A percentile compares a stretch with the other conserved stretches of the same genome.
Evolutionary conservation across 2,797 vertebrate species (phyloP).

Genomic region (Alectoris magna): DNA sequence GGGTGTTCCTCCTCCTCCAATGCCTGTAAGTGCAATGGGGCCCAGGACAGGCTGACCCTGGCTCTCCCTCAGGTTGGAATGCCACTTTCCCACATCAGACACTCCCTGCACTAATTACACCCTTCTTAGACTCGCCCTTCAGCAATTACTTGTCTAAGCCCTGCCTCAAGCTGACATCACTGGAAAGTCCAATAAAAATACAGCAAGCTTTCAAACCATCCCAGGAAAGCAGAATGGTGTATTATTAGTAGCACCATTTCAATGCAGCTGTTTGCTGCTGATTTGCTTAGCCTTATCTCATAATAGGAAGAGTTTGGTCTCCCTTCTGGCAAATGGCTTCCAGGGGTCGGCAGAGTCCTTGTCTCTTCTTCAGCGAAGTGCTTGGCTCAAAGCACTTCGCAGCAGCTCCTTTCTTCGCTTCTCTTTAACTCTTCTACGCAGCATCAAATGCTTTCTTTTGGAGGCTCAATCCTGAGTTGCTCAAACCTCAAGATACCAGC

Average conservation of each 20-base stretch:
- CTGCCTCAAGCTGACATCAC: conserved; percentile 70
- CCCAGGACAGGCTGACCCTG: neutral
- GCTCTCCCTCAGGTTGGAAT: conserved; percentile 25
- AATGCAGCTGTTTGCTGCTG: neutral
- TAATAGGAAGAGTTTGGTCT: neutral
- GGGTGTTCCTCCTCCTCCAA: fast-evolving
- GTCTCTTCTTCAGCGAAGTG: neutral
- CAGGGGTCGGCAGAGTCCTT: neutral
- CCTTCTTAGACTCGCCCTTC: conserved; percentile 54
- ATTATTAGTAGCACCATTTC: neutral
- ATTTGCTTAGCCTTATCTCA: conserved; percentile 20
- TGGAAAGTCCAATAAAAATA: conserved; percentile 68
- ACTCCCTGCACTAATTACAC: conserved; percentile 64
- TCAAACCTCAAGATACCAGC: neutral
- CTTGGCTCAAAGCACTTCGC: neutral
- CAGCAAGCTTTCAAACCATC: conserved; percentile 15
- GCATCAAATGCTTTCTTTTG: neutral
- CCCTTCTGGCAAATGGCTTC: conserved; percentile 2
- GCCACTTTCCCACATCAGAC: conserved; percentile 64
- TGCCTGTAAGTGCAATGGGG: neutral
- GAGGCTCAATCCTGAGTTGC: neutral
- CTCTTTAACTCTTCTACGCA: neutral
- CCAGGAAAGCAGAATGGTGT: conserved; percentile 18
- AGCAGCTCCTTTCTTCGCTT: neutral
- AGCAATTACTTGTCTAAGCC: conserved; percentile 48